phyloP scores from a whole-genome alignment of 2,888 invertebrate species.

The Neuroscelio doddi region DNA sequence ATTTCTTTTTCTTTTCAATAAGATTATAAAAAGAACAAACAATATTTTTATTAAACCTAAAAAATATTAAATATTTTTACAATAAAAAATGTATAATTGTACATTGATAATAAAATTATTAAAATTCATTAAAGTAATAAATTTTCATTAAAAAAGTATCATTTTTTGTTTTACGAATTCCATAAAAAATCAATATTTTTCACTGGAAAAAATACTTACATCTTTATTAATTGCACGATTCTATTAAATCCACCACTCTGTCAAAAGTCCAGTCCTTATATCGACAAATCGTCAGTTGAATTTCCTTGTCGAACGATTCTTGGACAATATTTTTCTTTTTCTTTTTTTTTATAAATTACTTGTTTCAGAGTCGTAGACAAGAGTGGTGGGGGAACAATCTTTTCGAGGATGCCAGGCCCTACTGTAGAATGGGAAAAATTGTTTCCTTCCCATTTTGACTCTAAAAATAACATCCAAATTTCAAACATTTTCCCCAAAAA shows the following conservation, averaged over 20 bases:
- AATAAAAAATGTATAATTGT: too few species aligned
- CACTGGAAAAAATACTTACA: too few species aligned
- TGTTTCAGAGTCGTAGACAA: conserved; percentile 58
- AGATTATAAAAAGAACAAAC: neutral
- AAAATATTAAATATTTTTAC: too few species aligned
- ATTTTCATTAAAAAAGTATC: too few species aligned
- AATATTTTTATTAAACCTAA: too few species aligned
- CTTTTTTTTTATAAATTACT: conserved; percentile 40
- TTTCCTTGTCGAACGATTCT: conserved; percentile 31
- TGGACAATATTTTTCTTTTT: conserved; percentile 38
- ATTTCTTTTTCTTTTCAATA: too few species aligned
- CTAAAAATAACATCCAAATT: conserved; percentile 60
- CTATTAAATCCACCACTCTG: conserved; percentile 41
- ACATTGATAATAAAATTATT: too few species aligned
- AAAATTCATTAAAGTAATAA: too few species aligned
- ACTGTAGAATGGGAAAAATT: conserved; percentile 68
- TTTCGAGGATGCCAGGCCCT: conserved; percentile 70
- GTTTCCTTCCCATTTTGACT: conserved; percentile 72
- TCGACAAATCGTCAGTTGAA: conserved; percentile 23
- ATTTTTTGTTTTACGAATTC: too few species aligned
- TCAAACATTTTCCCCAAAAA: too few species aligned
- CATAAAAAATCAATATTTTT: conserved; percentile 38
- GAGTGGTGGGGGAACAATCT: conserved; percentile 66
- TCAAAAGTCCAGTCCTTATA: conserved; percentile 9
- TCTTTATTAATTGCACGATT: conserved; percentile 32